A percentile compares a stretch with the other conserved stretches of the same genome.
phyloP scores from a whole-genome alignment of 2,888 invertebrate species.

The Bedellia somnulentella region DNA sequence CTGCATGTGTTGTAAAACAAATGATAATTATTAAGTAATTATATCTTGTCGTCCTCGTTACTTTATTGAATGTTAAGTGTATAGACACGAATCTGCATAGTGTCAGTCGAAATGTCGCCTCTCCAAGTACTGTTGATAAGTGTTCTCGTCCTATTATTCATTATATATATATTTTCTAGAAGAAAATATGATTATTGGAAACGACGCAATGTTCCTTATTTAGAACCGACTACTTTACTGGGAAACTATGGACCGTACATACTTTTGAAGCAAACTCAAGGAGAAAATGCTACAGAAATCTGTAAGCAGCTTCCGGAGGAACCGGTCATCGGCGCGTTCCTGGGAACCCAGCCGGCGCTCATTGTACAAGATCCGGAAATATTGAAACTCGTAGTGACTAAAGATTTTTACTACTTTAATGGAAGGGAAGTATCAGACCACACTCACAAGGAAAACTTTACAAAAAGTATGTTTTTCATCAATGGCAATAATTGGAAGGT shows the following conservation, averaged over 20 bases:
- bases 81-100: too few species aligned
- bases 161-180: too few species aligned
- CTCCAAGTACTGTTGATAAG: too few species aligned
- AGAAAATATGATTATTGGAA: slow-evolving; percentile 26
- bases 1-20: too few species aligned
- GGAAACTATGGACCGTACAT: slow-evolving; percentile 28
- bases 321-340: slow-evolving; percentile 29
- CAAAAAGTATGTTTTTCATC: slow-evolving; percentile 21
- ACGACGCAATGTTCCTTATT: slow-evolving; percentile 19
- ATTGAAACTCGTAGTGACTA: slow-evolving; percentile 24
- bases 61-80: too few species aligned
- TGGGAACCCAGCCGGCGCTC: slow-evolving; percentile 29
- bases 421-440: slow-evolving; percentile 24
- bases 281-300: slow-evolving; percentile 17
- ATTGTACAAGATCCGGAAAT: slow-evolving; percentile 27
- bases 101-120: too few species aligned
- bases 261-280: slow-evolving; percentile 16
- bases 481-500: slow-evolving; percentile 34
- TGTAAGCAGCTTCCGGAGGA: slow-evolving; percentile 22
- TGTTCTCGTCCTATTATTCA: too few species aligned
- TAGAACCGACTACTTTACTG: slow-evolving; percentile 20
- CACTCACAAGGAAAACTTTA: slow-evolving; percentile 18
- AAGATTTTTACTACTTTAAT: slow-evolving; percentile 34
- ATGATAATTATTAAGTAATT: too few species aligned
- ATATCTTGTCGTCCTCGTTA: too few species aligned